Evolutionary conservation across 1,140 invertebrate genomes (phyloP).

Genomic region (Acyrthosiphon pisum): DNA sequence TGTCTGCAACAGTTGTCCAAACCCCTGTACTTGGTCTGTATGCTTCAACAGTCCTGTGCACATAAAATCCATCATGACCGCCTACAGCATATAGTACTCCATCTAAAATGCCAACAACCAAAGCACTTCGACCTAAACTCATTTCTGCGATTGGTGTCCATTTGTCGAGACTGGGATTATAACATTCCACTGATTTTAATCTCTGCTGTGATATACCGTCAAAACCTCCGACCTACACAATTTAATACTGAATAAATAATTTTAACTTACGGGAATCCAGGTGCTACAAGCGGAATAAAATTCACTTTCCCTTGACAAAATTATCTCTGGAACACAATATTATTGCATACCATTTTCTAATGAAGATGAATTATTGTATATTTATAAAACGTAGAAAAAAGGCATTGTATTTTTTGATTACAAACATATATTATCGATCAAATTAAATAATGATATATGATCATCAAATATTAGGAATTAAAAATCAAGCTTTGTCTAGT

Average conservation of each 20-base stretch:
- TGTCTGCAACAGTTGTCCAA: conserved; percentile 86
- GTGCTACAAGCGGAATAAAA: too few species aligned
- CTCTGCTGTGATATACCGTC: conserved; percentile 89
- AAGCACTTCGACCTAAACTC: conserved; percentile 85
- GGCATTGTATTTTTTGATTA: too few species aligned
- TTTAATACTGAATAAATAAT: too few species aligned
- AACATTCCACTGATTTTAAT: conserved; percentile 90
- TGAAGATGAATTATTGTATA: too few species aligned
- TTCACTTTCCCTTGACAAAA: too few species aligned
- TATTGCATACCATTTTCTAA: too few species aligned
- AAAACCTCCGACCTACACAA: conserved; percentile 82
- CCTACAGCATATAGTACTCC: conserved; percentile 90
- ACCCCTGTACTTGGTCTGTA: conserved; percentile 67
- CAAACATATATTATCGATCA: too few species aligned
- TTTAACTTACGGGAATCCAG: too few species aligned
- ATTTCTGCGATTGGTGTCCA: conserved; percentile 88
- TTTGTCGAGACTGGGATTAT: conserved; percentile 83
- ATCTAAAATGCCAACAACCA: conserved; percentile 88
- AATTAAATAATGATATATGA: conserved; percentile 28
- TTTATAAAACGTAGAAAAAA: too few species aligned
- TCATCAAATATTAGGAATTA: too few species aligned
- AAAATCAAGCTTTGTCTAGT: too few species aligned
- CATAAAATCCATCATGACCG: conserved; percentile 88
- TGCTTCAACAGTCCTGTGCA: conserved; percentile 86
- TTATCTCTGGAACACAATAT: too few species aligned